Conservation (phyloP, 2,797 vertebrate genomes). For the Halcyon chelicuti region DNA sequence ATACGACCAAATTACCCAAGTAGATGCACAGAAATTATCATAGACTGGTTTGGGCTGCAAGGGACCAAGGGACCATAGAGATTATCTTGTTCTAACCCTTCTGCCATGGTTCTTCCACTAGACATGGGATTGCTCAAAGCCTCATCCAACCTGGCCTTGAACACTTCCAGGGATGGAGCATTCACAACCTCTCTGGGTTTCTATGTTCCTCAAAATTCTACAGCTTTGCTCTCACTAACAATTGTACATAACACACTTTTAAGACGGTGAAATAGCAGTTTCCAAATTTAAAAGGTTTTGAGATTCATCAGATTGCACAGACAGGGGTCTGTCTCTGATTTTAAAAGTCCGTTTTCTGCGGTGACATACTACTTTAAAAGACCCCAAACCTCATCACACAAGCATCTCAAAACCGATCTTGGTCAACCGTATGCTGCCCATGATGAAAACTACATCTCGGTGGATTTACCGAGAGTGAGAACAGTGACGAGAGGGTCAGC, state of each 20-base stretch:
- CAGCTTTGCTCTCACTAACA: not conserved
- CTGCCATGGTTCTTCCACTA: not conserved
- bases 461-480: not conserved
- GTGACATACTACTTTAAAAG: not conserved
- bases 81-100: not conserved
- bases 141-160: not conserved
- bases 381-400: not conserved
- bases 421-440: rapidly evolving
- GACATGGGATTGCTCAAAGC: not conserved
- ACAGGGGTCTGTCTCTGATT: not conserved
- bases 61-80: not conserved
- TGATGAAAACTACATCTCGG: not conserved
- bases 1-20: not conserved
- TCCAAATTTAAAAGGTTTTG: not conserved
- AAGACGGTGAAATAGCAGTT: not conserved
- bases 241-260: not conserved
- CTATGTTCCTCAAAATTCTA: not conserved
- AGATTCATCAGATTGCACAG: not conserved
- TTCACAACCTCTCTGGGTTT: not conserved
- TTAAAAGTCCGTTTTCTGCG: not conserved
- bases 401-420: not conserved
- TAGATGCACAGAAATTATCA: not conserved
- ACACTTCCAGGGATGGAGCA: not conserved
- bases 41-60: not conserved
- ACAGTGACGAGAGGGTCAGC: not conserved